Evolutionary conservation across 1,140 invertebrate species (phyloP), one percentile per base, ranked within the genome.

Genomic region (Neuroterus valhalla): DNA sequence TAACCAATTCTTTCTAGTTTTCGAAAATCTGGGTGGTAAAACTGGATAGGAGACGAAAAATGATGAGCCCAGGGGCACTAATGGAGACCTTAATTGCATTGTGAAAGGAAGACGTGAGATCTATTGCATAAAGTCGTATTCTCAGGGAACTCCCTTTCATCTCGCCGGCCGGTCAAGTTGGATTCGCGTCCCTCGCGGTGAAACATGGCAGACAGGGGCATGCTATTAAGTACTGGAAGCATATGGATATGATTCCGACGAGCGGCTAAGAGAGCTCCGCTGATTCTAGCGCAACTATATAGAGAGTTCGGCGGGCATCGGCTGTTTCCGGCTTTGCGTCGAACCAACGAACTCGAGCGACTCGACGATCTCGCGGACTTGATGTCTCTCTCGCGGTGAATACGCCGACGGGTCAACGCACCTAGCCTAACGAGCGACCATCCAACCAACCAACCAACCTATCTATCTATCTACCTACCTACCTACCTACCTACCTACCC

Each of bases 351-450:
- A 73, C 68, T 69, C n/a, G 43, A 31, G 38, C 68, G 43, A 67
- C 23, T 50, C 68, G 67, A 74, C 76, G 72, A 77, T 62, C 70
- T 78, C 74, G 77, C 71, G 48, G 46, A 70, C 74, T 75, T 69
- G 76, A 80, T 77, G 78, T 82, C 74, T 82, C 75, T 80, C 70
- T 81, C 78, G 78, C 76, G 75, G 79, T 75, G 78, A 78, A 82
- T 76, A 70, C 78, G 52, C 46, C 19, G 68, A 44, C 78, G 76
- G 85, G 85, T 85, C 83, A 85, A 85, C 80, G 85, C 78, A 85
- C 85, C 78, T 82, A 84, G 83, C 79, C 80, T 84, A 82, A 82
- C 81, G 77, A 81, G 79, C 74, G 70, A 79, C 70, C 70, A 81
- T 81, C 82, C 76, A 77, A 73, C 66, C 77, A 81, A 78, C 78